Conservation (phyloP, 2,113 vertebrate species). For the Mobula birostris region DNA sequence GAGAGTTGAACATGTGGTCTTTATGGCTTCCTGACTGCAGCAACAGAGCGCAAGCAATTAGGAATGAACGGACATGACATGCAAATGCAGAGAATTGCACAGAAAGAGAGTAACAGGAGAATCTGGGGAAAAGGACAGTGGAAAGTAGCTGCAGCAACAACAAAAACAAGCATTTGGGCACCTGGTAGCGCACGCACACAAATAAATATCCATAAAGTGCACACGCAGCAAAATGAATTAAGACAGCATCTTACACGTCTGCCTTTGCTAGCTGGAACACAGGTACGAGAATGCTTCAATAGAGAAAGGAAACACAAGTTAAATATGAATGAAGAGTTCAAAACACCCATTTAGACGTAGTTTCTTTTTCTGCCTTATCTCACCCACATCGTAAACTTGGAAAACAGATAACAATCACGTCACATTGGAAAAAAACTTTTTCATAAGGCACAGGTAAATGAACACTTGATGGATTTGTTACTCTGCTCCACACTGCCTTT, state of each 20-base stretch:
- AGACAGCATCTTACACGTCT: constrained; percentile 89
- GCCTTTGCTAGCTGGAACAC: constrained; percentile 90
- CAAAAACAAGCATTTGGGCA: neutral
- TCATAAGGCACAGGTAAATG: constrained; percentile 45
- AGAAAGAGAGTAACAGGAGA: neutral
- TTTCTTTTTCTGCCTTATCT: neutral
- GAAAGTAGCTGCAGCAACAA: neutral
- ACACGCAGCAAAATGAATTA: constrained; percentile 47
- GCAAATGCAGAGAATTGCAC: neutral
- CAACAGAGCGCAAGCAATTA: constrained; percentile 19
- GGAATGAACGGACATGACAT: neutral
- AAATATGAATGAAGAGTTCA: neutral
- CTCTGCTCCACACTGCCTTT: too few species aligned
- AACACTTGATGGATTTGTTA: too few species aligned
- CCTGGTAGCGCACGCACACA: neutral
- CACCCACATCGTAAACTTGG: constrained; percentile 37
- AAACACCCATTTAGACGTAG: neutral
- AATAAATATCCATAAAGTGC: neutral
- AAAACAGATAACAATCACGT: constrained; percentile 51
- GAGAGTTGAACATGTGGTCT: neutral
- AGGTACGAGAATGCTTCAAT: constrained; percentile 84
- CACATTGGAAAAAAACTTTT: constrained; percentile 71
- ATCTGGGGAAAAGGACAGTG: constrained; percentile 1
- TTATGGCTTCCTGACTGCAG: constrained; percentile 15
- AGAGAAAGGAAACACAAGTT: constrained; percentile 44